A percentile compares a stretch with the other conserved stretches of the same genome.
Evolutionary conservation across 2,797 vertebrate species (phyloP).

Genomic region (Anomalospiza imberbis): DNA sequence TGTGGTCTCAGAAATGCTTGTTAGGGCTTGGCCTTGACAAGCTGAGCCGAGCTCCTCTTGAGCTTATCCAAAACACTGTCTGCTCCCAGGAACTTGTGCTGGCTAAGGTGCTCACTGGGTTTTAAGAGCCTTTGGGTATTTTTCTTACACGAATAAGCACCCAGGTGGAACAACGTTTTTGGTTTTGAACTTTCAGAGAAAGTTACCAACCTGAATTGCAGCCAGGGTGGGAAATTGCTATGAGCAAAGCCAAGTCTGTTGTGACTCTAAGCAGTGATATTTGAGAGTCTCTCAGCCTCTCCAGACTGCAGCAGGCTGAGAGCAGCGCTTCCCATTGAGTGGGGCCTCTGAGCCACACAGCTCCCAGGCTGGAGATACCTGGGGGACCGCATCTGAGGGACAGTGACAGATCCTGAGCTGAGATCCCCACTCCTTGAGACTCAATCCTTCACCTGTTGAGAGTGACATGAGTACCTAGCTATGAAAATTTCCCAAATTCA

Average conservation of each 20-base stretch:
- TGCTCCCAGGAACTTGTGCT: not conserved
- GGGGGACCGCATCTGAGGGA: no score
- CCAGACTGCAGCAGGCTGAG: not conserved
- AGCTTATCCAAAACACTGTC: not conserved
- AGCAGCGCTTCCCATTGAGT: not conserved
- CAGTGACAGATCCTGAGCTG: not conserved
- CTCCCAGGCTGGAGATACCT: not conserved
- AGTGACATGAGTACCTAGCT: not conserved
- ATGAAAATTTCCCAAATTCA: not conserved
- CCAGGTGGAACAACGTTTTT: not conserved
- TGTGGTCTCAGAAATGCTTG: not conserved
- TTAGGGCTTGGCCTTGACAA: not conserved
- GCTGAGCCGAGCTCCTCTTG: not conserved
- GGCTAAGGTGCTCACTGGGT: not conserved
- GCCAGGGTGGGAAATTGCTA: not conserved
- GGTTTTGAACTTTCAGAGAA: not conserved
- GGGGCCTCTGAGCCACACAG: not conserved
- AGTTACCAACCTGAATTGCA: not conserved
- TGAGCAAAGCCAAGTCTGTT: not conserved
- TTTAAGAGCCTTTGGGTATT: not conserved
- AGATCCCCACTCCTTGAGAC: not conserved
- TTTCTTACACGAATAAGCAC: not conserved
- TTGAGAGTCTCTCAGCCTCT: not conserved
- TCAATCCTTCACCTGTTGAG: fast-evolving
- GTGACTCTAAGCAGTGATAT: not conserved